Percentiles rank a stretch among this genome's conserved stretches.
Evolutionary conservation across 2,113 vertebrate species (phyloP).

Genomic region (Craseonycteris thonglongyai): DNA sequence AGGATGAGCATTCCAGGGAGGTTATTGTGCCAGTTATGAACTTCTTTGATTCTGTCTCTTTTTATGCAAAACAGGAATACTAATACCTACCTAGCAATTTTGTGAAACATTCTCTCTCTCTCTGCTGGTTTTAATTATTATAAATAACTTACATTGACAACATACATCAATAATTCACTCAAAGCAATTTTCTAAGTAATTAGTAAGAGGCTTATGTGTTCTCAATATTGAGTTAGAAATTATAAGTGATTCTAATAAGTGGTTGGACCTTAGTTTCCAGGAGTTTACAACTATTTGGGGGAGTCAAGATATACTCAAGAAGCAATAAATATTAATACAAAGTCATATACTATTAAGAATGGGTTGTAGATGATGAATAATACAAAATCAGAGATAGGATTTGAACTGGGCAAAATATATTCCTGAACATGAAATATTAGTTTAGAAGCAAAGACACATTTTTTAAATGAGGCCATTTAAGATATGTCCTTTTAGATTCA

Average conservation of each 20-base stretch:
- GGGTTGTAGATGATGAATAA: background rate
- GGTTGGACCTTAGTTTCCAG: background rate
- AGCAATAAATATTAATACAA: slow-evolving; percentile 7
- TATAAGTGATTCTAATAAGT: background rate
- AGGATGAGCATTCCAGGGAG: background rate
- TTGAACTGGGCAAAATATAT: background rate
- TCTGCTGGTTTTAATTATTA: background rate
- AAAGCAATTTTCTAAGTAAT: background rate
- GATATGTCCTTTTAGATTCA: background rate
- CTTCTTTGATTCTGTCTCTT: background rate
- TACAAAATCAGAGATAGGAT: background rate
- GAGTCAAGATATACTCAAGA: background rate
- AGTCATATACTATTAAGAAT: background rate
- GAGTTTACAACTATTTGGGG: background rate
- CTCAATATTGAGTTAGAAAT: background rate
- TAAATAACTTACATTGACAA: background rate
- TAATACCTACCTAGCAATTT: background rate
- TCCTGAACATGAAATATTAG: background rate
- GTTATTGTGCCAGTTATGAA: background rate
- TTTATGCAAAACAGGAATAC: background rate
- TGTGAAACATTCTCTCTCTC: no score
- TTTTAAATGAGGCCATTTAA: background rate
- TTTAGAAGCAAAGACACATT: background rate
- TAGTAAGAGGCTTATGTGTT: background rate
- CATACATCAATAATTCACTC: background rate